Percentiles rank a stretch among this genome's conserved stretches.
Conservation (phyloP, 2,113 vertebrate genomes). For the Bos javanicus region DNA sequence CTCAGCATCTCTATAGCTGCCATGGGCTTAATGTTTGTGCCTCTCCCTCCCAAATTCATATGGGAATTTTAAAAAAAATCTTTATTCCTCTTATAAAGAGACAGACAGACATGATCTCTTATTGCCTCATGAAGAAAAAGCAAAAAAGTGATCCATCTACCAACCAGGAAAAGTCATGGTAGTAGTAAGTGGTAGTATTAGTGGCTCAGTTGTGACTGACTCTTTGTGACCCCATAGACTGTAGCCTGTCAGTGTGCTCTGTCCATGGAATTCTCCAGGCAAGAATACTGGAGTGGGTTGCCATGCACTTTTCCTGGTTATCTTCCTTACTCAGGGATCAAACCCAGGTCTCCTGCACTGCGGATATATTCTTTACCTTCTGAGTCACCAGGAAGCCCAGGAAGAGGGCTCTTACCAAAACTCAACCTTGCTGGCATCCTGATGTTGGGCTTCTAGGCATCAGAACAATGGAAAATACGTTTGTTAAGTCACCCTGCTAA, state of each 20-base stretch:
- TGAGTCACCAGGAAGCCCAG: not conserved
- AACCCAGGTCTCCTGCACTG: not conserved
- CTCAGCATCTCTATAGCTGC: not conserved
- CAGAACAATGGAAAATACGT: not conserved
- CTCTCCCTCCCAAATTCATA: not conserved
- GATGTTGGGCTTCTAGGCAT: not conserved
- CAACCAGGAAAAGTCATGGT: accelerated
- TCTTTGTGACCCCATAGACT: not conserved
- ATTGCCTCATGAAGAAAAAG: not conserved
- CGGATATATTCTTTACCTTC: not conserved
- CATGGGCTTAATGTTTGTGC: not conserved
- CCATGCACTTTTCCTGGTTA: not conserved
- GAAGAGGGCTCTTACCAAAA: not conserved
- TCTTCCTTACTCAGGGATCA: not conserved
- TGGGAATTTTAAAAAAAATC: not conserved
- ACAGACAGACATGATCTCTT: not conserved
- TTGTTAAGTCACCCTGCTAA: not conserved
- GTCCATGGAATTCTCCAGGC: not conserved
- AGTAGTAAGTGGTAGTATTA: not conserved
- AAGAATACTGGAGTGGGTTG: not conserved
- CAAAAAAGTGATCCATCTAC: not conserved
- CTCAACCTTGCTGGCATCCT: not conserved
- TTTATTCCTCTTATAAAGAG: not conserved
- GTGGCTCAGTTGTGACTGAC: not conserved
- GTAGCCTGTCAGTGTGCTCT: not conserved